phyloP scores from a whole-genome alignment of 2,113 vertebrate genomes.

The Labeo rohita region DNA sequence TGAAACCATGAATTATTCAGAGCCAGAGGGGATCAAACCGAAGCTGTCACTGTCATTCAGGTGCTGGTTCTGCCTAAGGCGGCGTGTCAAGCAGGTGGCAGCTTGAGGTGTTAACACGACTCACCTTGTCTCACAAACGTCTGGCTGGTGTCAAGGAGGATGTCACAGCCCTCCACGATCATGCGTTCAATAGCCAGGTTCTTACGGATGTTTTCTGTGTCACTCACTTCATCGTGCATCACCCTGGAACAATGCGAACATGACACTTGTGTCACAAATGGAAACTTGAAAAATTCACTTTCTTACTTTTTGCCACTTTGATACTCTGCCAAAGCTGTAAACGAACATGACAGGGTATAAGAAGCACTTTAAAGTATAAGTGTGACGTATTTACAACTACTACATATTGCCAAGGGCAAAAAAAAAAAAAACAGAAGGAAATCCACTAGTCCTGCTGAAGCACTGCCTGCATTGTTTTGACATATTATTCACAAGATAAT shows the following conservation, averaged over 20 bases:
- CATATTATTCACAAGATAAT: neutral
- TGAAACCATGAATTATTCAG: constrained; percentile 31
- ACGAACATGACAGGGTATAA: neutral
- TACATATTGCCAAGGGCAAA: neutral
- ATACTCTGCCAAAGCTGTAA: constrained; percentile 8
- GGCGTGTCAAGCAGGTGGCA: neutral
- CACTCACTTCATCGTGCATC: constrained; percentile 98
- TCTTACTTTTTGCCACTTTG: neutral
- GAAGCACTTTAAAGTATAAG: neutral
- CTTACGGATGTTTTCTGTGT: constrained; percentile 98
- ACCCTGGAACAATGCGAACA: constrained; percentile 75
- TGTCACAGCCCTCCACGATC: constrained; percentile 95
- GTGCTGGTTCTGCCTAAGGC: constrained; percentile 10
- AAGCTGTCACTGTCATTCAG: neutral
- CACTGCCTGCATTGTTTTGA: neutral
- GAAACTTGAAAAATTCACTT: neutral
- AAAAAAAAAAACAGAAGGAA: neutral
- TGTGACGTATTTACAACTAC: constrained; percentile 69
- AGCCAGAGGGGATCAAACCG: constrained; percentile 4
- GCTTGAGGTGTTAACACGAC: constrained; percentile 25
- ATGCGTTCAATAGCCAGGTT: constrained; percentile 97
- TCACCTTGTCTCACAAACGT: constrained; percentile 97
- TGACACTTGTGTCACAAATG: constrained; percentile 80
- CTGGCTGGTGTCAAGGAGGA: constrained; percentile 93
- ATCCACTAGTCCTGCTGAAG: neutral